Base-by-base conservation (phyloP, 2,888 invertebrate species). In the Lithophane leautieri region DNA sequence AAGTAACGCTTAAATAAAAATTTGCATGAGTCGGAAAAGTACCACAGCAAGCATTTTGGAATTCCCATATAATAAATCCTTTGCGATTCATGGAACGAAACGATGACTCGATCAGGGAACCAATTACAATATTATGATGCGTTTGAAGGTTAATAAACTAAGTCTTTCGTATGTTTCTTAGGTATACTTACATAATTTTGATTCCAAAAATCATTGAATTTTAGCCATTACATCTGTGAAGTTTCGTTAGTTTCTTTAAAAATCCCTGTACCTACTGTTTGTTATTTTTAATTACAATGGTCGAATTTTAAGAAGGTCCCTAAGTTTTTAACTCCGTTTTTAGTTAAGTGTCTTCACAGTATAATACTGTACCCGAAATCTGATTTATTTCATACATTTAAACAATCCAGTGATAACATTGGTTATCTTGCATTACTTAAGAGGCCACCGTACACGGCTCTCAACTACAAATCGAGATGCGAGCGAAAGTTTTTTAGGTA, bases 51-150 rank as follows among this genome's bases (percentile, higher is more conserved):
- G 34, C 28, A 34, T n/a, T 74, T 77, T 25, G 65, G 71, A 54
- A 75, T 76, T 63, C 56, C 72, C 70, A 34, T 72, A 62, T 47
- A 52, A 56, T 28, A 14, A 14, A n/a, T 25, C 12, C 56, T 70
- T 76, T 73, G 63, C 62, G 52, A 71, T 83, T 74, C 74, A 65
- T n/a, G 28, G 68, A 70, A 34, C 6, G 34, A 34, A 61, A 40
- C 19, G 65, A 62, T 75, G 16, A 54, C 54, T 65, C 58, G 11
- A 50, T 58, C 34, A 28, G 44, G 25, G 34, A 68, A 76, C 22
- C 44, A 47, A 61, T 67, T 25, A n/a, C 34, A 76, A 67, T 44
- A 22, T 25, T 28, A 44, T 34, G 6, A n/a, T 28, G n/a, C 40
- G 28, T 28, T 40, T 62, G 28, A 52, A 44, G 4, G 11, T 47